Evolutionary conservation across 1,140 invertebrate genomes (phyloP), one percentile per base, ranked within the genome.

Genomic region (Orchestia grillus): DNA sequence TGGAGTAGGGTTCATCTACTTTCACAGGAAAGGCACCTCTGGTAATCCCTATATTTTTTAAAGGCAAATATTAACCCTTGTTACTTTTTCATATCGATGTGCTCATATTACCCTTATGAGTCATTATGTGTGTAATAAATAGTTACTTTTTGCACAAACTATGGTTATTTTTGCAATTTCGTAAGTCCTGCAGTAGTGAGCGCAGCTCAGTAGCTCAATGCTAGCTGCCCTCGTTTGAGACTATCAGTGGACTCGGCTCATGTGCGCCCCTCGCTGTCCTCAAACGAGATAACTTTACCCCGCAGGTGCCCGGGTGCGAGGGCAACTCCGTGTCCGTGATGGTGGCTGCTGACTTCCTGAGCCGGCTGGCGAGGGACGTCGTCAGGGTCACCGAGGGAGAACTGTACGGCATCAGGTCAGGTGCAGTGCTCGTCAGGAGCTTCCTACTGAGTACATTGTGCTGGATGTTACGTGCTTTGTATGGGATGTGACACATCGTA

Each of bases 341-440:
- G 95, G 96, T 96, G 23, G 96, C 96, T 47, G 96, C 96, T 23
- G 96, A 96, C 96, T 96, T 96, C 87, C 96, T 96, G 47, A 96
- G 96, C 96, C 95, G 96, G 42, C 95, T 96, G 41, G 95, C 96
- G 3, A 90, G 96, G n/a, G 96, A 96, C 57, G 96, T 96, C 92
- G 96, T 96, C 36, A 87, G 96, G 19, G 96, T 96, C 92, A 96
- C 96, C 57, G 96, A 96, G 41, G 96, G 96, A 42, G 96, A 96
- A 94, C 23, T 92, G 16, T 96, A 96, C 41, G 96, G 96, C 43
- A 96, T 96, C 36, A 96, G 96, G 96, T 96, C 53, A 96, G 96
- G 23, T 90, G 15, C 16, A 42, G 8, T 90, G 43, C 11, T 77
- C 11, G 15, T 77, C 62, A 77, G 62, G 11, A 36, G 1, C 36